These are phyloP conservation scores for Nomada hirtipes DNA, from an alignment of 2,888 invertebrate genomes.

Conservation along the genomic window DNA sequence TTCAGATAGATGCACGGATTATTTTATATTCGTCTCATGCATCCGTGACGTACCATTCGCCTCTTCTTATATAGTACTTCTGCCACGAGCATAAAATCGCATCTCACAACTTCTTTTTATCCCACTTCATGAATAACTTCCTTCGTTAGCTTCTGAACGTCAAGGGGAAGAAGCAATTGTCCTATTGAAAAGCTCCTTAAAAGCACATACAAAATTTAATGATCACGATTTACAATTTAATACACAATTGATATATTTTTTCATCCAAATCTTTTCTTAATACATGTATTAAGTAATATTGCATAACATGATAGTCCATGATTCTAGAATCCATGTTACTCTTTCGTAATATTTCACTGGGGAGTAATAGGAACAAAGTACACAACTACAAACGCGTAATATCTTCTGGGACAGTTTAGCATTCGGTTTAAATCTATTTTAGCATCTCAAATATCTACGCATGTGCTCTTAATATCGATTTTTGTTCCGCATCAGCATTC, in stretches of 20 bases:
- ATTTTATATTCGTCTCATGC: slow-evolving; percentile 32
- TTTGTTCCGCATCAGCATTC: neutral
- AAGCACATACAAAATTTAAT: neutral
- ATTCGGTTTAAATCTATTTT: too few relatives aligned
- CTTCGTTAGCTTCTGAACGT: slow-evolving; percentile 13
- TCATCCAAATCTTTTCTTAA: neutral
- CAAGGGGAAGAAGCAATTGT: slow-evolving; percentile 14
- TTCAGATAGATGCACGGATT: slow-evolving; percentile 18
- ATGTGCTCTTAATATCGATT: slow-evolving; percentile 7
- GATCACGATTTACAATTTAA: neutral
- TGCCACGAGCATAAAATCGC: slow-evolving; percentile 19
- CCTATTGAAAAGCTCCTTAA: slow-evolving; percentile 4
- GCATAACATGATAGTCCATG: too few relatives aligned
- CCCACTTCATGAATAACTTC: slow-evolving; percentile 16
- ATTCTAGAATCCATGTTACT: too few relatives aligned
- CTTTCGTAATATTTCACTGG: too few relatives aligned
- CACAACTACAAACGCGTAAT: too few relatives aligned
- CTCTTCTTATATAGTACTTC: neutral
- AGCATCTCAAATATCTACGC: neutral
- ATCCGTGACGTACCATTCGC: slow-evolving; percentile 15
- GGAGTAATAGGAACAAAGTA: too few relatives aligned
- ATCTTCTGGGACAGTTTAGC: too few relatives aligned
- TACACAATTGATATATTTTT: neutral
- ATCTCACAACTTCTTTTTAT: slow-evolving; percentile 21
- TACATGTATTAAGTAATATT: too few relatives aligned